A percentile compares a stretch with the other conserved stretches of the same genome.
Evolutionary conservation across 2,113 vertebrate genomes (phyloP).

Genomic region (Rhinoderma darwinii): DNA sequence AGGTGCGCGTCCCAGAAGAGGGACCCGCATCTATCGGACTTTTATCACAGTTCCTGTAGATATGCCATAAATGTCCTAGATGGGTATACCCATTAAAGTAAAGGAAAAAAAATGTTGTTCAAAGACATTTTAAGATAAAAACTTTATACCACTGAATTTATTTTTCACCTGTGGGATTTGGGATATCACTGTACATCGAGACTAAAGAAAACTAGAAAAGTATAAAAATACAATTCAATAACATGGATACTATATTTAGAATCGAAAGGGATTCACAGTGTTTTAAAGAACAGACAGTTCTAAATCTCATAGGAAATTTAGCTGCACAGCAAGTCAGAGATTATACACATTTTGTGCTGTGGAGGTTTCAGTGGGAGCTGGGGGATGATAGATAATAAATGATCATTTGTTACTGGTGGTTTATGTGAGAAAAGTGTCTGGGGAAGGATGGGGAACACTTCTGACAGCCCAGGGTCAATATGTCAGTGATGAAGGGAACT

Average conservation of each 20-base stretch:
- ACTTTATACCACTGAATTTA: too few species aligned
- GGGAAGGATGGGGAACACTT: conserved; percentile 7
- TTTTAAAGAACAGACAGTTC: conserved; percentile 29
- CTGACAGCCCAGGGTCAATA: conserved; percentile 30
- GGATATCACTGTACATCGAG: neutral
- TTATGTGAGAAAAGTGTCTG: conserved; percentile 28
- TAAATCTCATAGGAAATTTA: neutral
- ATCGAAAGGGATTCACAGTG: neutral
- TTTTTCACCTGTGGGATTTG: neutral
- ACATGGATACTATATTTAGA: neutral
- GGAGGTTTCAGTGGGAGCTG: conserved; percentile 33
- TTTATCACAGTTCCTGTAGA: too few species aligned
- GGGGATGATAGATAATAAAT: conserved; percentile 36
- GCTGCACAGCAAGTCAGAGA: conserved; percentile 27
- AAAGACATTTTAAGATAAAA: too few species aligned
- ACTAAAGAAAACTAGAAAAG: neutral
- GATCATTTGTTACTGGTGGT: conserved; percentile 26
- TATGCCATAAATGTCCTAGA: too few species aligned
- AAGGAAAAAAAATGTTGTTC: too few species aligned
- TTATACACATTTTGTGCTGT: conserved; percentile 23
- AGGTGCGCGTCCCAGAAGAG: too few species aligned
- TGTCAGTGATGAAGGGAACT: conserved; percentile 12
- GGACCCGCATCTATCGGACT: too few species aligned
- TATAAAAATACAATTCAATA: neutral
- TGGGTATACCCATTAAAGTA: too few species aligned